Conservation (phyloP, 2,797 vertebrate species). For the Alcedo quadribrachys region DNA sequence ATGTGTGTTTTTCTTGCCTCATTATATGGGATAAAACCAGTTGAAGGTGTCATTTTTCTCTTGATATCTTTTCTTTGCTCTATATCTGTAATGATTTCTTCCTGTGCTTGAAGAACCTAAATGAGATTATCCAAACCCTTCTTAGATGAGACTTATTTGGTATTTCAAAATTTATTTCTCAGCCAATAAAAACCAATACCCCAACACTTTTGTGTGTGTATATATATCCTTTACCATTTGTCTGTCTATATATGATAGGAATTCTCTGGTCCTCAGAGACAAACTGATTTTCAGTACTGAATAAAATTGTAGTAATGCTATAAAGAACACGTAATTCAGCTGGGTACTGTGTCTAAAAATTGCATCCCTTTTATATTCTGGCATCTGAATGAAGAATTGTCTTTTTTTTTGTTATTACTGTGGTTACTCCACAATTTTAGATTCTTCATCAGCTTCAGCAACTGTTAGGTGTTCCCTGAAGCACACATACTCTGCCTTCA, state of each 20-base stretch:
- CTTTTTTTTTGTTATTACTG: background rate
- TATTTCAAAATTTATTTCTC: background rate
- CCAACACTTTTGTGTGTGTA: background rate
- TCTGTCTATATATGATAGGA: background rate
- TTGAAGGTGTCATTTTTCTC: background rate
- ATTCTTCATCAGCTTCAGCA: background rate
- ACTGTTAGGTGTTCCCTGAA: background rate
- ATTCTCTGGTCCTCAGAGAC: background rate
- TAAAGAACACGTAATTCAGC: background rate
- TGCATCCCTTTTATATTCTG: background rate
- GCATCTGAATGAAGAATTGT: background rate
- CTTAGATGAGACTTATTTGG: background rate
- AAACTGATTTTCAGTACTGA: background rate
- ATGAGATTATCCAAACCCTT: background rate
- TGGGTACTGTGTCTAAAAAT: background rate
- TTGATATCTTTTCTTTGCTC: background rate
- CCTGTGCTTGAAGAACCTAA: background rate
- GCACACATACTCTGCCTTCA: background rate
- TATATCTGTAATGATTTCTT: background rate
- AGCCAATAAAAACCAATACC: background rate
- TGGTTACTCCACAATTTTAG: background rate
- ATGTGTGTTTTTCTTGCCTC: background rate
- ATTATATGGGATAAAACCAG: background rate
- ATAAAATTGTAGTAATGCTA: background rate
- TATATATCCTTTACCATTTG: background rate